phyloP scores from a whole-genome alignment of 2,888 invertebrate species.

The Dasypogon diadema region DNA sequence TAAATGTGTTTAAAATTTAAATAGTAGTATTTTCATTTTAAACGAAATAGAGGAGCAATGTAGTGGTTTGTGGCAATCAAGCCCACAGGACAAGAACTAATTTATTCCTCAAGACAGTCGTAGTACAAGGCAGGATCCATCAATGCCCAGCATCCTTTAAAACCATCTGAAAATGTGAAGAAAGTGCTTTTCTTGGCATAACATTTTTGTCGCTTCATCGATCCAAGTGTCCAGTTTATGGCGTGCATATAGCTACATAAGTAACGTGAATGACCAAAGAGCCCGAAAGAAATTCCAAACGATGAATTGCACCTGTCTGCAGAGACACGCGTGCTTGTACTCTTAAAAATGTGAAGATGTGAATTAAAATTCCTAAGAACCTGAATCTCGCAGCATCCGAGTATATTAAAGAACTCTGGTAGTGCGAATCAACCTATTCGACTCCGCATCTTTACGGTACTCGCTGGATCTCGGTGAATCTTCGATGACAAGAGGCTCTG shows the following conservation, averaged over 20 bases:
- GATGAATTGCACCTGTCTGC: conserved; percentile 52
- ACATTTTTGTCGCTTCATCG: conserved; percentile 44
- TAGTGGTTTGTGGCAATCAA: no score
- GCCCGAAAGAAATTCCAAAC: conserved; percentile 50
- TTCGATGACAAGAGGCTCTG: conserved; percentile 36
- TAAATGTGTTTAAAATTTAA: no score
- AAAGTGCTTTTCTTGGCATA: conserved; percentile 29
- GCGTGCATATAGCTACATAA: conserved; percentile 8
- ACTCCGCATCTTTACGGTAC: conserved; percentile 32
- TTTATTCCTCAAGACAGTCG: no score
- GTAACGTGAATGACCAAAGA: conserved; percentile 22
- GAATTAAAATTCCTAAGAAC: conserved; percentile 53
- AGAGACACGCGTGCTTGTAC: conserved; percentile 52
- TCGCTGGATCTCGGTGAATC: conserved; percentile 34
- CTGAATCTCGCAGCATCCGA: conserved; percentile 40
- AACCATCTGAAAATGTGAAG: no score
- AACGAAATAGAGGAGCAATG: no score
- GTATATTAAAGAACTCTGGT: conserved; percentile 24
- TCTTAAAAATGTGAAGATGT: conserved; percentile 51
- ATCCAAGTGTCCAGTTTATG: neutral
- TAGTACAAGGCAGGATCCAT: no score
- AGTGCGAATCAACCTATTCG: conserved; percentile 35
- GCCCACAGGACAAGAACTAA: no score
- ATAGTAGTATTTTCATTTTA: no score
- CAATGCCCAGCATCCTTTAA: no score